Evolutionary conservation across 2,797 vertebrate species (phyloP), one percentile per base, ranked within the genome.

Genomic region (Huso huso): DNA sequence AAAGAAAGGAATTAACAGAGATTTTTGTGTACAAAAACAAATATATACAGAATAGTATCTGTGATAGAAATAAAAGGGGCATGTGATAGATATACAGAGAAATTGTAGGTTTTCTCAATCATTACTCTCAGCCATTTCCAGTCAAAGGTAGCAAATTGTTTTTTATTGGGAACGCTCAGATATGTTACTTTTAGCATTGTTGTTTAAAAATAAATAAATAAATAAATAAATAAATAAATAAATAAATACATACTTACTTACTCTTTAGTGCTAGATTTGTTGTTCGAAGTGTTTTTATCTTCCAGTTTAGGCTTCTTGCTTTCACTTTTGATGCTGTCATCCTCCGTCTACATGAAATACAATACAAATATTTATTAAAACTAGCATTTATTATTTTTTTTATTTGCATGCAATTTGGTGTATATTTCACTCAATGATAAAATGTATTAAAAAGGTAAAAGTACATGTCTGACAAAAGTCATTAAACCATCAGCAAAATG

Each of bases 221-320:
- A 69, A 37, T 18, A 18, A 37, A 37, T 5, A 58, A 68, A 67
- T 66, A 55, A 55, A 55, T 3, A 37, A 71, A 7, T 49, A 0
- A 69, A 37, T 18, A 18, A 37, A 37, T 5, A n/a, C n/a, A n/a
- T n/a, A n/a, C 48, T 53, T 65, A 92, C 95, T 81, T 83, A 99
- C 97, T 98, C 95, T 92, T 93, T 96, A 69, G 79, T 94, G 87
- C 90, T 90, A 69, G 85, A 87, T 83, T 96, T 98, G 87, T 98
- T 94, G 78, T 89, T 89, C 63, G 91, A 90, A 4, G 86, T 78
- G 70, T 86, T 81, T 82, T 97, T 99, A 12, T 97, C 94, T 71
- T 98, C 96, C 4, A 85, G 80, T 84, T 94, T 96, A 51, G 91
- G 88, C 78, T 96, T 93, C 83, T 99, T 99, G 85, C 83, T 93